Conservation (phyloP, 35 echinoderm and acorn worm genomes). For the Lytechinus variegatus region DNA sequence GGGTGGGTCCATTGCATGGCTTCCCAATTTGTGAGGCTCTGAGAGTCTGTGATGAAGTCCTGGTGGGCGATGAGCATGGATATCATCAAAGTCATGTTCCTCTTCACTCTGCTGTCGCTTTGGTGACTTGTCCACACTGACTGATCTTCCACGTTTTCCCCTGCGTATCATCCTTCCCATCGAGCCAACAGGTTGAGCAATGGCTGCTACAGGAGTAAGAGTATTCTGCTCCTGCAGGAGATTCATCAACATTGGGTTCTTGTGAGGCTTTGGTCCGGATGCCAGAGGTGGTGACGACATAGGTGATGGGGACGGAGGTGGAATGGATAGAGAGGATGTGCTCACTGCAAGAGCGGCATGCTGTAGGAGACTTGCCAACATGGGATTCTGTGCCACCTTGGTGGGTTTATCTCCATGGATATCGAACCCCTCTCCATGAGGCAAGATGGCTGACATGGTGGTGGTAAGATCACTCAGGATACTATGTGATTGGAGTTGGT, state of each 20-base stretch:
- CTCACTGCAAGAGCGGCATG: conserved; percentile 51
- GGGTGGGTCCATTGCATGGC: conserved; percentile 58
- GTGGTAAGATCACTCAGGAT: conserved; percentile 75
- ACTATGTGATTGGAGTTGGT: conserved; percentile 39
- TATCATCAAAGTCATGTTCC: conserved; percentile 34
- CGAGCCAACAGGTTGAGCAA: conserved; percentile 42
- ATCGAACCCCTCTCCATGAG: conserved; percentile 40
- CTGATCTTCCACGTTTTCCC: conserved; percentile 10
- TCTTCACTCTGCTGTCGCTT: conserved; percentile 72
- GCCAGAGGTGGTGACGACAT: conserved; percentile 25
- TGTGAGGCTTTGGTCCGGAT: conserved; percentile 58
- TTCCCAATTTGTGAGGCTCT: conserved; percentile 39
- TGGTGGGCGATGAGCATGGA: conserved; percentile 38
- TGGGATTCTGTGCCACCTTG: conserved; percentile 91
- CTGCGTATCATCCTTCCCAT: conserved; percentile 13
- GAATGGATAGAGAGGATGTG: conserved; percentile 31
- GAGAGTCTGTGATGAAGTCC: conserved; percentile 29
- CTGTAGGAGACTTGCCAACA: conserved; percentile 89
- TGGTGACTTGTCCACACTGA: conserved; percentile 65
- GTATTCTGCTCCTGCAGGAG: conserved; percentile 83
- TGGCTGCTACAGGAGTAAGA: conserved; percentile 30
- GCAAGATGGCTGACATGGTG: conserved; percentile 67
- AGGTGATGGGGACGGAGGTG: not conserved
- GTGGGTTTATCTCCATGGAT: conserved; percentile 51
- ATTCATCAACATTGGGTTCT: conserved; percentile 95